A percentile compares a stretch with the other conserved stretches of the same genome.
Conservation (phyloP, 2,888 invertebrate species). For the Clitarchus hookeri region DNA sequence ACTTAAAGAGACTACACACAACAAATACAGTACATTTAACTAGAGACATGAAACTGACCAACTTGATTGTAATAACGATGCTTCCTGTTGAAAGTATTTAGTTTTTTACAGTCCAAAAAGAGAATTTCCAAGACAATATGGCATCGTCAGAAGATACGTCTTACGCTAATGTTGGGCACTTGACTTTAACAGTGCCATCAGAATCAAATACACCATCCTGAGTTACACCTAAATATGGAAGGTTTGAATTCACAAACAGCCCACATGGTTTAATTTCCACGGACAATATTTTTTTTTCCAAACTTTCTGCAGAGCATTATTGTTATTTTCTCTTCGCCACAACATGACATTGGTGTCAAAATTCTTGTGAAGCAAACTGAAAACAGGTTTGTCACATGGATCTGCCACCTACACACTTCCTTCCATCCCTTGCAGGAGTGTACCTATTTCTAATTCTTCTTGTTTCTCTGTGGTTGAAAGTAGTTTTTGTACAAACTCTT, state of each 20-base stretch:
- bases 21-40: too few species aligned
- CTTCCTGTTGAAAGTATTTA: background rate
- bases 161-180: background rate
- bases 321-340: too few species aligned
- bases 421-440: background rate
- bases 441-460: background rate
- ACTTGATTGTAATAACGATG: too few species aligned
- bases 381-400: background rate
- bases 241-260: background rate
- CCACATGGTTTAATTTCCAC: background rate
- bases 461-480: background rate
- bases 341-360: too few species aligned
- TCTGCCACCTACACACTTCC: background rate
- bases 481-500: background rate
- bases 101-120: background rate
- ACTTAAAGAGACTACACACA: too few species aligned
- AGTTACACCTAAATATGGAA: too few species aligned
- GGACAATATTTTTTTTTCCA: background rate
- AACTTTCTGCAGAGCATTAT: background rate
- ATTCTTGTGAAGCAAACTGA: background rate
- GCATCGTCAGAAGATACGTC: background rate
- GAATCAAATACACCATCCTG: background rate
- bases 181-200: background rate
- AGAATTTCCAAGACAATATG: background rate
- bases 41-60: too few species aligned